These are phyloP conservation scores for Microtus pennsylvanicus DNA, from an alignment of 2,113 vertebrate genomes.

Conservation along the genomic window DNA sequence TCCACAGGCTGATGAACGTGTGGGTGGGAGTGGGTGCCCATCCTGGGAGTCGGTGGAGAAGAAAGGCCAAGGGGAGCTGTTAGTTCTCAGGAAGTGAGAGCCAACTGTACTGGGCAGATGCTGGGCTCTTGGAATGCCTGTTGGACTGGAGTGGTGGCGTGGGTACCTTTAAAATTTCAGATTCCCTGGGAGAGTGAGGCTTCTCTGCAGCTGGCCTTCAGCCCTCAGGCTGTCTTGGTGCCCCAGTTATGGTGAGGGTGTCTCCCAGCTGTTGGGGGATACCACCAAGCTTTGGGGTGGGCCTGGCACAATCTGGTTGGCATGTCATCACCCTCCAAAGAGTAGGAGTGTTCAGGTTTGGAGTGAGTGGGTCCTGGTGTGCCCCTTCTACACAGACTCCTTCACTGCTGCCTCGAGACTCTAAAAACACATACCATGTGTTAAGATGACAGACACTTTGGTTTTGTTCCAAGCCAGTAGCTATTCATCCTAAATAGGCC, in stretches of 20 bases:
- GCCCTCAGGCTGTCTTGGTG: neutral
- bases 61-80: neutral
- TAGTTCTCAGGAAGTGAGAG: neutral
- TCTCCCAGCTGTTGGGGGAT: neutral
- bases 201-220: neutral
- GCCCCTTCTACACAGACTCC: neutral
- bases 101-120: neutral
- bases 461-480: slow-evolving; percentile 53
- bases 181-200: neutral
- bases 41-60: neutral
- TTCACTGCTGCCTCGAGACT: slow-evolving; percentile 23
- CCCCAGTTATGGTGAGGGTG: neutral
- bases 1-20: too few species aligned
- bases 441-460: slow-evolving; percentile 37
- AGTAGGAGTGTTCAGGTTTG: neutral
- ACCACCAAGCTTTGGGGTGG: neutral
- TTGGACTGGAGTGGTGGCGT: neutral
- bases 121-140: neutral
- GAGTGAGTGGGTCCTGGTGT: neutral
- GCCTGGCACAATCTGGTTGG: neutral
- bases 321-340: neutral
- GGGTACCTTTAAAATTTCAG: neutral
- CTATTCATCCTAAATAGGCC: neutral
- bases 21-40: neutral
- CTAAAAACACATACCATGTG: neutral